Evolutionary conservation across 1,140 invertebrate genomes (phyloP).

Genomic region (Saccostrea glomerata): DNA sequence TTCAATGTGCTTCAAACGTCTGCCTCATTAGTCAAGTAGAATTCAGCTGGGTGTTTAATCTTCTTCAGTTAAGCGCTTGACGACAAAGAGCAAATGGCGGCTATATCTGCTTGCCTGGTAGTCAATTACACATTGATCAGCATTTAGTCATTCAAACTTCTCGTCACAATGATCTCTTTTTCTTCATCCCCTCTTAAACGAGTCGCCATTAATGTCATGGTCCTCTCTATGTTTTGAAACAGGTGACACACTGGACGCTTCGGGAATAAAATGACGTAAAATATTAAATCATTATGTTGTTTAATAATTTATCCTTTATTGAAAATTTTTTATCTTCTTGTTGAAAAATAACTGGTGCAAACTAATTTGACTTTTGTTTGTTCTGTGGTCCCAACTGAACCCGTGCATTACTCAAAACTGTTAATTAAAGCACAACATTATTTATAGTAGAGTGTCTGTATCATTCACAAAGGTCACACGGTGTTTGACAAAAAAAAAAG

Average conservation of each 20-base stretch:
- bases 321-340: background rate
- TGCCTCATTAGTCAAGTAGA: slow-evolving; percentile 22
- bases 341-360: background rate
- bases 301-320: background rate
- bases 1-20: background rate
- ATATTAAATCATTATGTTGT: background rate
- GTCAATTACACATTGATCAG: slow-evolving; percentile 24
- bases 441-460: too few species aligned
- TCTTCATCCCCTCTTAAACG: background rate
- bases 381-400: too few species aligned
- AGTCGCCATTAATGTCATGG: background rate
- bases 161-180: background rate
- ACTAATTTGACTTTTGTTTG: too few species aligned
- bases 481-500: too few species aligned
- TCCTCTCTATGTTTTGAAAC: slow-evolving; percentile 1
- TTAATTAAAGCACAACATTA: too few species aligned
- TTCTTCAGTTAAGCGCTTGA: slow-evolving; percentile 33
- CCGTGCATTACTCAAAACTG: too few species aligned
- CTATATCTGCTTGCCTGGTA: slow-evolving; percentile 1
- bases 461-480: too few species aligned
- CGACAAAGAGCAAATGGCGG: slow-evolving; percentile 7
- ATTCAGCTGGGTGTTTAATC: slow-evolving; percentile 30
- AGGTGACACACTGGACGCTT: slow-evolving; percentile 4
- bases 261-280: background rate
- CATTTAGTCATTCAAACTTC: slow-evolving; percentile 25